Evolutionary conservation across 2,888 invertebrate species (phyloP), one percentile per base, ranked within the genome.

Genomic region (Drosophila borborema): DNA sequence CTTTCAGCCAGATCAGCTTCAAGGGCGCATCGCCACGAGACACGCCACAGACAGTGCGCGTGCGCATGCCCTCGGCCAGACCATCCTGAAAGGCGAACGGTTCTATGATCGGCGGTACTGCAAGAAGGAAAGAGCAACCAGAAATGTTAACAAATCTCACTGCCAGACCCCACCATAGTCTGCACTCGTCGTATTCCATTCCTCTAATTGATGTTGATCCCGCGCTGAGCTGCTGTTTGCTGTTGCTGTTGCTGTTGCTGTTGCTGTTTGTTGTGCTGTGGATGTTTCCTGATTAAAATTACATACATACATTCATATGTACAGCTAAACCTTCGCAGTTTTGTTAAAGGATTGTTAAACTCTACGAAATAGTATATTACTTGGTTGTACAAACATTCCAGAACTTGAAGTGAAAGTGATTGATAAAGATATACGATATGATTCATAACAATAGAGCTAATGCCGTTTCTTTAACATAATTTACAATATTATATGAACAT

Each of bases 91-190:
- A 96, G 94, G 95, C 95, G 95, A 96, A 96, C 94, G 96, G 96
- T 95, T 96, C 96, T 95, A 96, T 96, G 94, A 96, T 96, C 94
- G 96, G 96, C 94, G 96, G 96, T 95, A 96, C 96, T 96, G 95
- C 93, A 94, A 94, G 84, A 82, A 87, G 81, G 76, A 89, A 68
- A 81, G 67, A 81, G 80, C 67, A 89, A 81, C 84, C 75, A 87
- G 53, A 85, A 31, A 71, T 53, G 78, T 83, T 83, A 88, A 65
- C 63, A 78, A 60, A 53, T 55, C 64, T 59, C 51, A 64, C 62
- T 49, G 46, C 28, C 18, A 43, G 46, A 28, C 9, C 43, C 65
- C 18, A 51, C 65, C 23, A 51, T 9, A 55, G 31, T 8, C 40
- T 49, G 41, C 45, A 55, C 45, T 54, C 62, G 1, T 31, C 40